These are phyloP conservation scores for Luscinia megarhynchos DNA, from an alignment of 2,797 vertebrate genomes.

Conservation along the genomic window DNA sequence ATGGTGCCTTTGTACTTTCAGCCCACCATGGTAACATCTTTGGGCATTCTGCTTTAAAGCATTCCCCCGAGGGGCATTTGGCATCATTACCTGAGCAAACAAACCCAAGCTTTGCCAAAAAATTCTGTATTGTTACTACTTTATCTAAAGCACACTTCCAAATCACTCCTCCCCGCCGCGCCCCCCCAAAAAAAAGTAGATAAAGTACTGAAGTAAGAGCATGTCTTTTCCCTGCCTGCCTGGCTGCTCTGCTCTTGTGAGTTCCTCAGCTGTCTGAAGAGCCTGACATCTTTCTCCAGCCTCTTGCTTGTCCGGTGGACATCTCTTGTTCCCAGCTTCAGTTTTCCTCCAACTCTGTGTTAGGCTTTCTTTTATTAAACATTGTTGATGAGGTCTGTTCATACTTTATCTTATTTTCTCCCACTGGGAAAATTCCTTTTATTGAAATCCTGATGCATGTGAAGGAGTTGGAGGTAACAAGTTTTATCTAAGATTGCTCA, in stretches of 20 bases:
- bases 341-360: background rate
- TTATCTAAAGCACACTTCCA: background rate
- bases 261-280: background rate
- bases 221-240: background rate
- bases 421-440: background rate
- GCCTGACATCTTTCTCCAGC: background rate
- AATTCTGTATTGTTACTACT: background rate
- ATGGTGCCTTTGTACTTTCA: background rate
- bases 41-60: background rate
- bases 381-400: background rate
- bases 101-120: background rate
- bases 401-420: background rate
- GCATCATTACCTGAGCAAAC: background rate
- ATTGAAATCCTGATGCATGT: background rate
- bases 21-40: background rate
- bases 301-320: background rate
- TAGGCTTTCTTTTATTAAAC: background rate
- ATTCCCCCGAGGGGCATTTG: background rate
- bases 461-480: background rate
- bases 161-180: fast-evolving
- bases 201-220: background rate
- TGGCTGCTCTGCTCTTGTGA: background rate
- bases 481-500: background rate
- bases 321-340: background rate
- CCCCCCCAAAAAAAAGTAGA: background rate